Conservation (phyloP, 2,113 vertebrate genomes). For the Ciconia maguari region DNA sequence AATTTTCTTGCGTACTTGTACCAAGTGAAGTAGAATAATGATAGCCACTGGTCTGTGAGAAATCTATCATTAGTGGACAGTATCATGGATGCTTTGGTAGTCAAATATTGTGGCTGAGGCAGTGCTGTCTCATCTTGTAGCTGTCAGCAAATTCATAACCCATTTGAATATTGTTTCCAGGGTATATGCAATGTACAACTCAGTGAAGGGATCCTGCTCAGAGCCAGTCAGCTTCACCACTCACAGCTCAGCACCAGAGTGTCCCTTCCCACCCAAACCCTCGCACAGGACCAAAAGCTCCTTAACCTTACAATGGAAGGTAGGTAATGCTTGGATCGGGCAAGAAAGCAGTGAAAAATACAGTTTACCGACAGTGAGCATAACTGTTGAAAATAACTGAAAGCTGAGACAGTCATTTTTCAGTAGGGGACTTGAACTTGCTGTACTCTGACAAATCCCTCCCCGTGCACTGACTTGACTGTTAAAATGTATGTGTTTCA, state of each 20-base stretch:
- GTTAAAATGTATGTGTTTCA: conserved; percentile 32
- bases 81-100: background rate
- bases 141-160: background rate
- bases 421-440: background rate
- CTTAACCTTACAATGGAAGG: conserved; percentile 96
- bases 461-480: background rate
- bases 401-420: background rate
- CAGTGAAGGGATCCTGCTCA: conserved; percentile 88
- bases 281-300: conserved; percentile 91
- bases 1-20: background rate
- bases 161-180: conserved; percentile 60
- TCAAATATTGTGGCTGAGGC: background rate
- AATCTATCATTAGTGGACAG: background rate
- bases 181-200: conserved; percentile 88
- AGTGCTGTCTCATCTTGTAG: background rate
- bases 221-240: conserved; percentile 91
- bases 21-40: background rate
- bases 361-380: background rate
- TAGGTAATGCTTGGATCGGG: conserved; percentile 45
- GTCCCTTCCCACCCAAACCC: conserved; percentile 88
- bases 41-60: background rate
- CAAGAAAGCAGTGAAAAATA: background rate
- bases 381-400: background rate
- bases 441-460: conserved; percentile 2
- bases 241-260: conserved; percentile 89